Percentiles rank a stretch among this genome's conserved stretches.
phyloP scores from a whole-genome alignment of 2,797 vertebrate genomes.

The Pangasius krempfi region DNA sequence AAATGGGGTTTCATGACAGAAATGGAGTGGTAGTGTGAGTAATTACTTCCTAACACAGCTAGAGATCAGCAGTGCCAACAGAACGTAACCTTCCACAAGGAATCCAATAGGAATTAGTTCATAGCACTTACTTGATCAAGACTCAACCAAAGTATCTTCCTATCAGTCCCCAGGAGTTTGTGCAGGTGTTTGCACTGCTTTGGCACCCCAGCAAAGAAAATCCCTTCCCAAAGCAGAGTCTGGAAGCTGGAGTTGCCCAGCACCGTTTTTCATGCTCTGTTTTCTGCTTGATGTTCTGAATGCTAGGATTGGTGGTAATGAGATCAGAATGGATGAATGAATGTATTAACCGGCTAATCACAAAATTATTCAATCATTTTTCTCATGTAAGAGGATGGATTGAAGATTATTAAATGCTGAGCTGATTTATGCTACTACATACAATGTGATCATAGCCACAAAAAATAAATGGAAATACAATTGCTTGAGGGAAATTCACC shows the following conservation, averaged over 20 bases:
- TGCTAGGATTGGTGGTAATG: slow-evolving; percentile 34
- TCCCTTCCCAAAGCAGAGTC: slow-evolving; percentile 2
- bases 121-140: slow-evolving; percentile 13
- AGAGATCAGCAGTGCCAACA: slow-evolving; percentile 45
- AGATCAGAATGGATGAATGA: slow-evolving; percentile 36
- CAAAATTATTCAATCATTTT: slow-evolving; percentile 37
- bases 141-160: slow-evolving; percentile 14
- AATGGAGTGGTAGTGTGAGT: slow-evolving; percentile 51
- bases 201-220: slow-evolving; percentile 26
- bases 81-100: slow-evolving; percentile 39
- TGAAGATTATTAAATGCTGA: slow-evolving; percentile 31
- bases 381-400: slow-evolving; percentile 17
- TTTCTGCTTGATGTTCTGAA: slow-evolving; percentile 23
- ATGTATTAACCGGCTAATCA: slow-evolving; percentile 38
- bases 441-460: slow-evolving; percentile 5
- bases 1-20: slow-evolving; percentile 56
- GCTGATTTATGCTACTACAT: slow-evolving; percentile 15
- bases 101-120: slow-evolving; percentile 23
- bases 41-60: slow-evolving; percentile 54
- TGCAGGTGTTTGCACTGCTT: slow-evolving; percentile 26
- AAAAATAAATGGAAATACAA: not conserved
- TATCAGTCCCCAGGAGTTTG: slow-evolving; percentile 24
- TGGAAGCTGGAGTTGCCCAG: slow-evolving; percentile 15
- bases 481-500: not conserved
- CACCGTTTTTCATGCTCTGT: slow-evolving; percentile 19